A percentile compares a stretch with the other conserved stretches of the same genome.
Conservation (phyloP, 2,113 vertebrate genomes). For the Phodopus roborovskii region DNA sequence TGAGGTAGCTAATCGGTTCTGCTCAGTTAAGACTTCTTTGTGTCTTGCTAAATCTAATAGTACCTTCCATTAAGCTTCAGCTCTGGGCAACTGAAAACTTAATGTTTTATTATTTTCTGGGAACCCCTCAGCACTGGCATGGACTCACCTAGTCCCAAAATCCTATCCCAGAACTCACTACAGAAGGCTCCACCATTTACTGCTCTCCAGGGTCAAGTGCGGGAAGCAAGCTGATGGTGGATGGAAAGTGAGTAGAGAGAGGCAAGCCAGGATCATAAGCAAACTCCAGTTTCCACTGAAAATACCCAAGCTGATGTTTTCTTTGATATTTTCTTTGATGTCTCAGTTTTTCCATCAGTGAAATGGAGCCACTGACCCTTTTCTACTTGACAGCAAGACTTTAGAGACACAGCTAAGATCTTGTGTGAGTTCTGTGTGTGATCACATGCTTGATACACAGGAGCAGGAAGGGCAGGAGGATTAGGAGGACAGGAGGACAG, state of each 20-base stretch:
- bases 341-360: constrained; percentile 8
- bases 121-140: background rate
- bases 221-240: background rate
- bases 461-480: background rate
- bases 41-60: constrained; percentile 79
- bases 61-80: constrained; percentile 73
- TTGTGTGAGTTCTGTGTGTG: background rate
- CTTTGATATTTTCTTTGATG: too few relatives aligned
- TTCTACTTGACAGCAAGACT: background rate
- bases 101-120: constrained; percentile 33
- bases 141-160: accelerated
- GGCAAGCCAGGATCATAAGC: background rate
- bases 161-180: background rate
- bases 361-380: background rate
- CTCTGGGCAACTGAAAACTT: constrained; percentile 63
- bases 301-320: background rate
- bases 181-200: background rate
- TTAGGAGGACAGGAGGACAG: too few relatives aligned
- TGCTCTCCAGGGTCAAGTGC: background rate
- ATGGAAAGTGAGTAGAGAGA: background rate
- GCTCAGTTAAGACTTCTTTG: constrained; percentile 80
- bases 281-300: background rate
- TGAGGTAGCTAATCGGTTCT: constrained; percentile 78
- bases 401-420: background rate
- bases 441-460: background rate